phyloP scores from a whole-genome alignment of 2,888 invertebrate species.

The Drosophila pseudotalamancana region DNA sequence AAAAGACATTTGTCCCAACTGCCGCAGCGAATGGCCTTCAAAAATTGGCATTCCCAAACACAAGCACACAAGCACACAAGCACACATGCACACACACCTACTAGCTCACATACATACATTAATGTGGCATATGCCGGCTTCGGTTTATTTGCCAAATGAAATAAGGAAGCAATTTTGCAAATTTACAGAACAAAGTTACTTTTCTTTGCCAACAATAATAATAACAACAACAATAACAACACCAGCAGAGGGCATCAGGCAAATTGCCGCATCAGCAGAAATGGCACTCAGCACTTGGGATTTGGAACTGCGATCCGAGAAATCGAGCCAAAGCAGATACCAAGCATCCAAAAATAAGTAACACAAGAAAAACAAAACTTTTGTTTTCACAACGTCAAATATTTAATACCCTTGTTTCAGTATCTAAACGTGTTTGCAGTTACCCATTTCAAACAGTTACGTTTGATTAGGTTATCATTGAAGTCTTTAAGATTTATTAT shows the following conservation, averaged over 20 bases:
- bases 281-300: conserved; percentile 29
- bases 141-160: conserved; percentile 77
- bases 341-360: conserved; percentile 28
- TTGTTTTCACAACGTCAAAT: background rate
- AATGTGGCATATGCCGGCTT: conserved; percentile 40
- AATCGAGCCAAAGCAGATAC: conserved; percentile 33
- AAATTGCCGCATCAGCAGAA: conserved; percentile 55
- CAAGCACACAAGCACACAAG: background rate
- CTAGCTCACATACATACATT: background rate
- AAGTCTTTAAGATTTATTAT: too few relatives aligned
- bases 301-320: conserved; percentile 31
- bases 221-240: conserved; percentile 16
- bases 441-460: too few relatives aligned
- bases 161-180: conserved; percentile 80
- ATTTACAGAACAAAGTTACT: conserved; percentile 63
- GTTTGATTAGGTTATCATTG: too few relatives aligned
- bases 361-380: background rate
- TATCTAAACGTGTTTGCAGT: too few relatives aligned
- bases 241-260: conserved; percentile 12
- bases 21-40: conserved; percentile 50
- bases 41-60: conserved; percentile 49
- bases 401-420: conserved; percentile 17
- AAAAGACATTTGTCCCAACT: conserved; percentile 68
- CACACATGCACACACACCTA: background rate
- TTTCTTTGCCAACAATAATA: conserved; percentile 52